Conservation (phyloP, 2,113 vertebrate species). For the Puma concolor region DNA sequence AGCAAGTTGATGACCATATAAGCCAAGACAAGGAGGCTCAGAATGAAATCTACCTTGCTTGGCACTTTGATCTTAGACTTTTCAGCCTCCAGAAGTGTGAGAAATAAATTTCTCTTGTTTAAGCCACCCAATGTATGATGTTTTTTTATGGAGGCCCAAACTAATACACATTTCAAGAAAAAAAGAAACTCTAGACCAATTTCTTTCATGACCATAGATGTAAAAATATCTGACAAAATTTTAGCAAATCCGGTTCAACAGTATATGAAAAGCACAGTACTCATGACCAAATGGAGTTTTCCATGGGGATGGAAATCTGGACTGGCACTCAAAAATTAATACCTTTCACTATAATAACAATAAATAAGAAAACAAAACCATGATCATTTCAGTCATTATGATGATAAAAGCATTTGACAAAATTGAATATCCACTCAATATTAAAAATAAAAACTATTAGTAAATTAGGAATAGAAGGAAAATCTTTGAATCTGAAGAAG, state of each 20-base stretch:
- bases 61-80: neutral
- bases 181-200: neutral
- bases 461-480: neutral
- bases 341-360: neutral
- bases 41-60: neutral
- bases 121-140: neutral
- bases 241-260: neutral
- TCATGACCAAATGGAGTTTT: neutral
- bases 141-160: neutral
- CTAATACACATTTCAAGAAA: neutral
- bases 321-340: neutral
- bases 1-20: neutral
- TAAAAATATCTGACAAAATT: neutral
- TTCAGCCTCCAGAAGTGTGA: neutral
- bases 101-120: neutral
- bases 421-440: neutral
- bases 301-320: neutral
- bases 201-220: neutral
- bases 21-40: neutral
- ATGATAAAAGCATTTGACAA: neutral
- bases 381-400: neutral
- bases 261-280: neutral
- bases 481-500: neutral
- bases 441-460: neutral
- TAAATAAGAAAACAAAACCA: neutral